A percentile compares a stretch with the other conserved stretches of the same genome.
These are phyloP conservation scores for Cyaniris semiargus DNA, from an alignment of 2,888 invertebrate genomes.

Conservation along the genomic window DNA sequence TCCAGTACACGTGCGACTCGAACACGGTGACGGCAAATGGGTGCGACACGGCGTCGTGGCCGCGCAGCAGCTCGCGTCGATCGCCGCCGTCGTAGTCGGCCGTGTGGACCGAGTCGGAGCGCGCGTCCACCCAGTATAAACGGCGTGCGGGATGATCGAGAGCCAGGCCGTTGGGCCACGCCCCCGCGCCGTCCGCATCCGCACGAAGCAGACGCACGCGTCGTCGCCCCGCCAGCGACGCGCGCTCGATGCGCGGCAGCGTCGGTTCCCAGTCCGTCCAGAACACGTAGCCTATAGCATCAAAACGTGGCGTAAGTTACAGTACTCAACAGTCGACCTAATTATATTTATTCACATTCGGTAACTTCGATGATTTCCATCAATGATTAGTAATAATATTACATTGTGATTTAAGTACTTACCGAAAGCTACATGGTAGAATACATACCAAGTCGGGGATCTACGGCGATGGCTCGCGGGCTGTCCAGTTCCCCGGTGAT, in stretches of 20 bases:
- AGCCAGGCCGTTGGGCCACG: conserved; percentile 92
- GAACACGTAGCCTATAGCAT: conserved; percentile 81
- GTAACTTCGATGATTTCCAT: too few species aligned
- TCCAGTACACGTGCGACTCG: conserved; percentile 95
- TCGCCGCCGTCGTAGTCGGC: conserved; percentile 89
- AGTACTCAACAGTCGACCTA: neutral
- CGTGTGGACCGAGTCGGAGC: conserved; percentile 86
- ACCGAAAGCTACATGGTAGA: neutral
- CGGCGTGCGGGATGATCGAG: conserved; percentile 86
- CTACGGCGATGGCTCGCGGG: conserved; percentile 90
- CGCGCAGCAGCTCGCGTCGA: conserved; percentile 84
- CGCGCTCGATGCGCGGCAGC: conserved; percentile 90
- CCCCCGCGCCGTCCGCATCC: conserved; percentile 87
- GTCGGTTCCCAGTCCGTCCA: conserved; percentile 94
- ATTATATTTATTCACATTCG: neutral
- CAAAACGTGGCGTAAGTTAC: neutral
- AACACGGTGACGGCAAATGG: conserved; percentile 94
- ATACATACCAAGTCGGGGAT: conserved; percentile 85
- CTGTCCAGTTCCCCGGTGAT: conserved; percentile 91
- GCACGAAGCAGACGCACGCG: conserved; percentile 83
- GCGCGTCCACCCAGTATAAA: conserved; percentile 92
- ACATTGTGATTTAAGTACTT: too few species aligned
- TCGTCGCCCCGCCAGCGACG: conserved; percentile 87
- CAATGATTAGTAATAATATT: too few species aligned
- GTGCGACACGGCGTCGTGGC: conserved; percentile 89